Base-by-base conservation (phyloP, 2,797 vertebrate species). In the Artibeus lituratus region DNA sequence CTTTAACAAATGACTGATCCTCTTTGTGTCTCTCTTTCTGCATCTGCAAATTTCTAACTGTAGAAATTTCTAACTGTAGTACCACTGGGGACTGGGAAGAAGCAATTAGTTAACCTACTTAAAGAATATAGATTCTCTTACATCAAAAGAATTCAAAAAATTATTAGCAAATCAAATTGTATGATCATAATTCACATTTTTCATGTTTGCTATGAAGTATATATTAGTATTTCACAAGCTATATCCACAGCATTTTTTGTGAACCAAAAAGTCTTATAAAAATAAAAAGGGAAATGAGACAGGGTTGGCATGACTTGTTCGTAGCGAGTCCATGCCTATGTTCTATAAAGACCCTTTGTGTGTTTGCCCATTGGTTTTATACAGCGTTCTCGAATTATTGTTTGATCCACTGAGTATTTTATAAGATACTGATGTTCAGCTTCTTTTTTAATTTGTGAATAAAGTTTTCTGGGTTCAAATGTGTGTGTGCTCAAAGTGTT, bases 391-490 rank as follows among this genome's bases (percentile, higher is more conserved):
- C 26, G 84, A 87, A 78, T 78, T 57, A 69, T 21, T 24, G 7
- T 67, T 90, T 80, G 47, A 51, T 80, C 22, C 22, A 24, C 15
- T 85, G 47, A 88, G 12, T 42, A 67, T 90, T 84, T 92, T 94
- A 1, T 69, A 35, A 91, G n/a, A 67, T 47, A 78, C 2, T 70
- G 11, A 57, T 39, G 11, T 29, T 19, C 10, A 92, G 22, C 29
- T 84, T 72, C 69, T 78, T 85, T 95, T 91, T 62, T 42, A 19
- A 29, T 47, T 67, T 91, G 65, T 77, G n/a, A 78, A 84, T 89
- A 37, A 87, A 90, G 53, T 93, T 69, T 92, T 0, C 51, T 80
- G 26, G 86, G 26, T 70, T 77, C 32, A 32, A 91, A 57, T 51
- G 11, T 12, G 4, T 87, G 51, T 39, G 1, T 57, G 10, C 26